Evolutionary conservation across 1,140 invertebrate genomes (phyloP).

Genomic region (Lordiphosa stackelbergi): DNA sequence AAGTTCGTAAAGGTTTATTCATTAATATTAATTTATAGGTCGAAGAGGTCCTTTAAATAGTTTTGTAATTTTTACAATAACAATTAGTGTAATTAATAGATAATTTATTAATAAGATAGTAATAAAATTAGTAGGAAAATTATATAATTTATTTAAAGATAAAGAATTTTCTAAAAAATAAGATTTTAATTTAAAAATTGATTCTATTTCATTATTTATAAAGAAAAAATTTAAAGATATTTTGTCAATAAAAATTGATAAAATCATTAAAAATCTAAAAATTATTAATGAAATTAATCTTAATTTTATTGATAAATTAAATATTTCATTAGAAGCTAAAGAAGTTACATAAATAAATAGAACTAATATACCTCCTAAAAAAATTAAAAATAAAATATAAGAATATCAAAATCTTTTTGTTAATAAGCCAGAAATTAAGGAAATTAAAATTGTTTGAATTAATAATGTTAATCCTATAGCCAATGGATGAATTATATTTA

Average conservation of each 20-base stretch:
- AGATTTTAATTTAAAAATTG: conserved; percentile 34
- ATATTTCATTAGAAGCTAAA: conserved; percentile 79
- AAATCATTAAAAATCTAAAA: conserved; percentile 13
- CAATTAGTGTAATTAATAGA: conserved; percentile 78
- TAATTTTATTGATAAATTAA: conserved; percentile 71
- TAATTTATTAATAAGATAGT: conserved; percentile 78
- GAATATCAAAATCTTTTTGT: conserved; percentile 47
- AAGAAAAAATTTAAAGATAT: conserved; percentile 17
- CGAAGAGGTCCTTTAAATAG: conserved; percentile 76
- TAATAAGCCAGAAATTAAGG: conserved; percentile 38
- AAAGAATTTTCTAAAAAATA: conserved; percentile 66
- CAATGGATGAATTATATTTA: conserved; percentile 78
- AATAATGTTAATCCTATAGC: conserved; percentile 78
- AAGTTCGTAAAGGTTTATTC: conserved; percentile 75
- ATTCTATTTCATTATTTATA: conserved; percentile 39
- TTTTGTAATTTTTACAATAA: conserved; percentile 78
- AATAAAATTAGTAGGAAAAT: conserved; percentile 76
- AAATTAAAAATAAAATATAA: conserved; percentile 48
- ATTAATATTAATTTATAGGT: conserved; percentile 78
- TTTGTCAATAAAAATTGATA: conserved; percentile 28
- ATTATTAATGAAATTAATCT: conserved; percentile 12
- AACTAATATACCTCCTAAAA: conserved; percentile 32
- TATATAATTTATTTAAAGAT: conserved; percentile 77
- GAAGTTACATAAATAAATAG: conserved; percentile 77
- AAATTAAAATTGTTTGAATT: conserved; percentile 77